Evolutionary conservation across 2,113 vertebrate species (phyloP).

Genomic region (Sprattus sprattus): DNA sequence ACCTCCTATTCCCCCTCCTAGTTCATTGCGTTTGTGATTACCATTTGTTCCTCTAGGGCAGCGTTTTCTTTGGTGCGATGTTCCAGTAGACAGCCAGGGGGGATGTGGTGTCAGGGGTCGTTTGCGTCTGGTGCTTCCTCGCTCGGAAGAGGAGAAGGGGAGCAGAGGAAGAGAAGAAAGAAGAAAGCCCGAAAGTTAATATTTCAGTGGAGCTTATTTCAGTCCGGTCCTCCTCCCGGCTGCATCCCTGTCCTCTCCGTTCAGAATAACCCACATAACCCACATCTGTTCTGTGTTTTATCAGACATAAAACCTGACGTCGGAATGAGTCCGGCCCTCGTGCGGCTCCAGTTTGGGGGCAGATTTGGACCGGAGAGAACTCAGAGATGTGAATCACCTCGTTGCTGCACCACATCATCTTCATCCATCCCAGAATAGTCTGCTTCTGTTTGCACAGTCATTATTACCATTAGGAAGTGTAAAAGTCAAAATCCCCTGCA

Average conservation of each 20-base stretch:
- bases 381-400: not conserved
- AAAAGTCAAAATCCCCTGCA: too few relatives aligned
- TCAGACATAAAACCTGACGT: too few relatives aligned
- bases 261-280: not conserved
- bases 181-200: not conserved
- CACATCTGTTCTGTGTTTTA: too few relatives aligned
- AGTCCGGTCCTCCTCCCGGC: not conserved
- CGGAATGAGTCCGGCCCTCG: not conserved
- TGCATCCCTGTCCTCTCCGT: not conserved
- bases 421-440: not conserved
- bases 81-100: not conserved
- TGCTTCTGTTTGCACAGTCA: not conserved
- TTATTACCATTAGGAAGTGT: not conserved
- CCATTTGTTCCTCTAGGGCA: not conserved
- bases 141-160: not conserved
- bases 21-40: not conserved
- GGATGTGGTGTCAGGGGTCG: not conserved
- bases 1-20: not conserved
- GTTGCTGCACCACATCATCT: not conserved
- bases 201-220: not conserved
- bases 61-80: not conserved
- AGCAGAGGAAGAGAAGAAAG: not conserved
- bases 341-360: not conserved
- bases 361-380: too few relatives aligned
- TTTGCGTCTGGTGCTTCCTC: conserved; percentile 1